Conservation (phyloP, 2,113 vertebrate species). For the Anhinga rufa region DNA sequence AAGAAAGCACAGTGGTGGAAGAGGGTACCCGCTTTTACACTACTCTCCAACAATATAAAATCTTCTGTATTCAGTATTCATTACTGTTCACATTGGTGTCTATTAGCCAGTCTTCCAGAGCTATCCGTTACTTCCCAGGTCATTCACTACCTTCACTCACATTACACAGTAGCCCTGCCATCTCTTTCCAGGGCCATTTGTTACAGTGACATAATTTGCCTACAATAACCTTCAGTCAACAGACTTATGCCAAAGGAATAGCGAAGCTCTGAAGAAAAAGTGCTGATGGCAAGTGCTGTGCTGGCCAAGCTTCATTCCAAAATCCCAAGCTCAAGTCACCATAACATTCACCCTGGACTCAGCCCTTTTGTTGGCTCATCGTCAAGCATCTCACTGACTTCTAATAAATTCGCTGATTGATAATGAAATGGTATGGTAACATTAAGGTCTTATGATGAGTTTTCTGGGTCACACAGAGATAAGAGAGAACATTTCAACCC, state of each 20-base stretch:
- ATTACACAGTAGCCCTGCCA: not conserved
- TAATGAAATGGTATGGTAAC: not conserved
- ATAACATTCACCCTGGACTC: not conserved
- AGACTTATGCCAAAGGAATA: not conserved
- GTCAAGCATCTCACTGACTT: not conserved
- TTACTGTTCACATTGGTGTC: not conserved
- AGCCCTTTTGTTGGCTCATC: not conserved
- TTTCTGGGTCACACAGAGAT: not conserved
- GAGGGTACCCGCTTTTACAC: not conserved
- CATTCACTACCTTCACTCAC: not conserved
- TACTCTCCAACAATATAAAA: not conserved
- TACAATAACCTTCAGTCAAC: not conserved
- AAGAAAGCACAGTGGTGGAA: not conserved
- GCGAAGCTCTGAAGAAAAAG: not conserved
- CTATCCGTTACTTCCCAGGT: not conserved
- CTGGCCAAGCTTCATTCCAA: not conserved
- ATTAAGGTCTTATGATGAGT: not conserved
- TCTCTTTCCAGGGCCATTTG: not conserved
- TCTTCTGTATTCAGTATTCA: not conserved
- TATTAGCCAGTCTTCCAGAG: not conserved
- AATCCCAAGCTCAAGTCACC: not conserved
- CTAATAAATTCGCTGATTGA: not conserved
- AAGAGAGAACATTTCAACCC: not conserved
- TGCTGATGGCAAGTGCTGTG: not conserved
- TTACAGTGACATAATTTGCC: not conserved